Base-by-base conservation (phyloP, 2,797 vertebrate species). In the Epinephelus awoara region DNA sequence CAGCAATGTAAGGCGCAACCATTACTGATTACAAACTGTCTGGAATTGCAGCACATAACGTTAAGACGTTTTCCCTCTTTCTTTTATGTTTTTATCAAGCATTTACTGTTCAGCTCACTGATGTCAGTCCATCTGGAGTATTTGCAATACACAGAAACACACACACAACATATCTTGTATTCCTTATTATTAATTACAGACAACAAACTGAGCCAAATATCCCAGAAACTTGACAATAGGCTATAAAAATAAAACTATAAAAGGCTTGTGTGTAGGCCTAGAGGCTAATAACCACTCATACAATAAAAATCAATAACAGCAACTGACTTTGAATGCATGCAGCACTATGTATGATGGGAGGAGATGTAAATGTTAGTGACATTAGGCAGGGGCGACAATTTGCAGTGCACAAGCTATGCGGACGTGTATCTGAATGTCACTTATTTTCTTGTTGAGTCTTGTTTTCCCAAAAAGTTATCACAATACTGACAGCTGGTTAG, bases 1-100 rank as follows among this genome's bases (percentile, higher is more conserved):
- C 65, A 66, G 75, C 61, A 76, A 70, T 50, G 21, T 67, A 27
- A 54, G 65, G 6, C 0, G 1, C 59, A 77, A 59, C 40, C 44
- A 72, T 49, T 9, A 50, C 55, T 23, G 49, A 64, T 42, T n/a
- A 25, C 27, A 67, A 51, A 29, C 34, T 12, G 27, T 27, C 23
- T 40, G 15, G 51, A 25, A 23, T 1, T 40, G 40, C 12, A 23
- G 44, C 47, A 72, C 4, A 14, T 15, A 19, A 58, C 11, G 8
- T 62, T 62, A 11, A 29, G 34, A 18, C 27, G 44, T 47, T 17
- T 18, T 51, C 25, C n/a, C 12, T 5, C 4, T 29, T 21, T 40
- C 7, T 7, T 23, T 21, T 47, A 38, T 8, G 34, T 8, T 34
- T 34, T 34, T 8, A 34, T 62, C 12, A 21, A 38, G 5, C 34